Percentiles rank a stretch among this genome's conserved stretches.
These are phyloP conservation scores for Luperina nickerlii DNA, from an alignment of 2,888 invertebrate genomes.

Conservation along the genomic window DNA sequence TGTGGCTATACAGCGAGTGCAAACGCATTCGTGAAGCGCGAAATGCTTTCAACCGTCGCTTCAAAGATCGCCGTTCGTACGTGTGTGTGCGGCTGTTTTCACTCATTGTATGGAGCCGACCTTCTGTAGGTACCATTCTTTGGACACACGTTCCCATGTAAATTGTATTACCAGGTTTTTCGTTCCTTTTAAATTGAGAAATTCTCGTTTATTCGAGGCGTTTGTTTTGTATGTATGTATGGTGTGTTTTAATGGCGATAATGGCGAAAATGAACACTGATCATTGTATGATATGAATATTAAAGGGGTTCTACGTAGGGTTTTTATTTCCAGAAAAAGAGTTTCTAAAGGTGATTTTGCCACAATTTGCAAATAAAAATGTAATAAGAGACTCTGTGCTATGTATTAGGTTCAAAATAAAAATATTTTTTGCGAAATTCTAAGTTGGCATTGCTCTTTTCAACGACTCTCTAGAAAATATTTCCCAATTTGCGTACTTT, in stretches of 20 bases:
- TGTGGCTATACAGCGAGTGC: background rate
- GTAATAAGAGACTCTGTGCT: background rate
- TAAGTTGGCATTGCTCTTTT: background rate
- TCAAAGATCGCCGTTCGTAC: background rate
- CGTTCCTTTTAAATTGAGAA: conserved; percentile 52
- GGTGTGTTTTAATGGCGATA: conserved; percentile 28
- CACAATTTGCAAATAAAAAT: background rate
- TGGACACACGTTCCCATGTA: conserved; percentile 41
- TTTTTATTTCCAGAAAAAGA: background rate
- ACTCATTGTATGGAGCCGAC: background rate
- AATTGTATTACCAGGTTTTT: conserved; percentile 59
- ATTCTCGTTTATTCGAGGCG: conserved; percentile 38
- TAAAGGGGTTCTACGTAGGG: background rate
- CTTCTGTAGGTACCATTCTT: background rate
- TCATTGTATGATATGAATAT: conserved; percentile 34
- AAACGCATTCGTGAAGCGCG: no score
- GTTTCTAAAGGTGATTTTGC: background rate
- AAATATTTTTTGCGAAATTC: background rate
- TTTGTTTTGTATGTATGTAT: conserved; percentile 27
- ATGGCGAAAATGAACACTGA: conserved; percentile 36
- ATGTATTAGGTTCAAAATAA: background rate
- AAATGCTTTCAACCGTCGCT: background rate
- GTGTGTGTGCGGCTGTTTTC: background rate
- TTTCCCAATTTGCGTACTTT: background rate
- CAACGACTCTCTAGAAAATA: background rate